Evolutionary conservation across 92 coral and sea anemone species (phyloP).

Genomic region (Umimayanthus chanpuru): DNA sequence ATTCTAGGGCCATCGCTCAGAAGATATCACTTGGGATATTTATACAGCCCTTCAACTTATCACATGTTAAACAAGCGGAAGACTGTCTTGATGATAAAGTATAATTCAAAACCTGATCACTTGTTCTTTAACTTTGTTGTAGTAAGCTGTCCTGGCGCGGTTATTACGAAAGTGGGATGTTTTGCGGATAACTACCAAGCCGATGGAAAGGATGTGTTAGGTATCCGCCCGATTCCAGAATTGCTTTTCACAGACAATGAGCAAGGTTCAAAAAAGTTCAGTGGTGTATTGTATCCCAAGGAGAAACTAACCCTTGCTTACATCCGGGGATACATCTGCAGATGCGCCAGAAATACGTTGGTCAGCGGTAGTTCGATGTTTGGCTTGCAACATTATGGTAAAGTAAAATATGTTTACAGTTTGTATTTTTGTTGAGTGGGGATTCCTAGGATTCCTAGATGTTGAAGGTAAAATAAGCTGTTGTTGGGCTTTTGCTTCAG

Average conservation of each 20-base stretch:
- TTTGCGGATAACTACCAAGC: constrained; percentile 28
- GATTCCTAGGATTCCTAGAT: not conserved
- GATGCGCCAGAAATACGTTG: constrained; percentile 16
- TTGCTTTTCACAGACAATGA: constrained; percentile 29
- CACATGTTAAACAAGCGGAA: no score
- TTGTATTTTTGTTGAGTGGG: not conserved
- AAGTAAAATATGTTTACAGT: not conserved
- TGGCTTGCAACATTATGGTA: constrained; percentile 42
- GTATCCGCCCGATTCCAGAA: constrained; percentile 19
- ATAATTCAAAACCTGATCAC: not conserved
- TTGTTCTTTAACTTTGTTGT: not conserved
- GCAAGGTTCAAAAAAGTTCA: constrained; percentile 8
- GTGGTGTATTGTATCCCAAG: constrained; percentile 30
- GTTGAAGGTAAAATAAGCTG: not conserved
- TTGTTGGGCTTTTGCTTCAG: not conserved
- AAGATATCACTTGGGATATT: no score
- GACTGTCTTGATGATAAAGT: not conserved
- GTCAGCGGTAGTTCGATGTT: constrained; percentile 15
- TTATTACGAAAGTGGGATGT: constrained; percentile 35
- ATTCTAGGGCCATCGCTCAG: no score
- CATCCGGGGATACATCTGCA: constrained; percentile 37
- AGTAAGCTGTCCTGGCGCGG: constrained; percentile 18
- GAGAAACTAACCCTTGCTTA: constrained; percentile 4
- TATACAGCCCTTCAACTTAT: not conserved
- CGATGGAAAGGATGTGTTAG: not conserved